Evolutionary conservation across 2,888 invertebrate genomes (phyloP), one percentile per base, ranked within the genome.

Genomic region (Ophioninae sp.): DNA sequence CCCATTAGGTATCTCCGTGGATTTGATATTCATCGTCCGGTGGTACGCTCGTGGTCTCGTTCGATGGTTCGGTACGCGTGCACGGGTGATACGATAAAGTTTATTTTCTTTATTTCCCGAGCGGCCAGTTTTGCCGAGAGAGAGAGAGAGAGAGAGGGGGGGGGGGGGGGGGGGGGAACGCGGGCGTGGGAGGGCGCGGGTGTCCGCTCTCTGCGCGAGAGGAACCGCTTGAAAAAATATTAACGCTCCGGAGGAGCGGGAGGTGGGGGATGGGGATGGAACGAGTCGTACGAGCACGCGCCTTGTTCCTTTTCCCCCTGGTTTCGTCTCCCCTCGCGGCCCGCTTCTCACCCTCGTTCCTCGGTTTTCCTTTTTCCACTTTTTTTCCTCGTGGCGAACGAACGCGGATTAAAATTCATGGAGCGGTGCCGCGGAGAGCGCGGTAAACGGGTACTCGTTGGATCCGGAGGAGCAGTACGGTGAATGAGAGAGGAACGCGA

Each of bases 351-450:
- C 13, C 0, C 6, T 13, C 10, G 13, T 10, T 20, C 23, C 23
- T 8, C 41, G 44, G 7, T 17, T 61, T 59, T 67, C 69, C 23
- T 72, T 62, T 83, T 76, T 84, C 85, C 30, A 30, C 30, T 86
- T 85, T 86, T 82, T 79, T 77, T 81, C 56, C 56, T 57, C 61
- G 61, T 75, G 72, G 74, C 82, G 81, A 79, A 79, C 79, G 74
- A 77, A 41, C 80, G 79, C 76, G 88, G 87, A 89, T 89, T 89
- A 90, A 89, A 90, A 90, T 89, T 90, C 90, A 90, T 89, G 87
- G 87, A 88, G 86, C 85, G 86, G 86, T 85, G 83, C 85, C 50
- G 50, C 30, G 17, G 86, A 86, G 79, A 67, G 65, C 50, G 79
- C 56, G 77, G 72, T 75, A 81, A 75, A 84, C 67, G 81, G 57